A percentile compares a stretch with the other conserved stretches of the same genome.
These are phyloP conservation scores for Tolmerus cingulatus DNA, from an alignment of 2,888 invertebrate species.

Conservation along the genomic window DNA sequence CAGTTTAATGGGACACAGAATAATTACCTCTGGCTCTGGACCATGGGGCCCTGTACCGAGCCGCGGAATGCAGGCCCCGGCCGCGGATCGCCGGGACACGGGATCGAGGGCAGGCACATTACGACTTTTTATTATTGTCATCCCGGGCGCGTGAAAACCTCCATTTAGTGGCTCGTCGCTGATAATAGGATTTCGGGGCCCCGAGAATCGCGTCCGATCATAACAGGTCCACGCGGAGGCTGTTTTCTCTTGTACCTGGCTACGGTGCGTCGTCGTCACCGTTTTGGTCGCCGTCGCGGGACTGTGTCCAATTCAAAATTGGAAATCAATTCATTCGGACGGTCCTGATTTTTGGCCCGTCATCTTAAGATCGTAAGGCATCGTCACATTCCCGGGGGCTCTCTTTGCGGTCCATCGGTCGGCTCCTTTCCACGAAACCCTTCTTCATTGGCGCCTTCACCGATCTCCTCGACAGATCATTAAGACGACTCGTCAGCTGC, in stretches of 20 bases:
- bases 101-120: background rate
- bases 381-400: slow-evolving; percentile 17
- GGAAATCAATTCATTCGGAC: slow-evolving; percentile 36
- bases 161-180: slow-evolving; percentile 8
- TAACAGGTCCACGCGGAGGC: background rate
- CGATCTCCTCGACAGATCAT: slow-evolving; percentile 24
- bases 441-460: slow-evolving; percentile 39
- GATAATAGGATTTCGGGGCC: slow-evolving; percentile 28
- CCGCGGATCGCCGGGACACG: background rate
- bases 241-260: background rate
- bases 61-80: background rate
- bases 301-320: slow-evolving; percentile 39
- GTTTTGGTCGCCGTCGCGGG: background rate
- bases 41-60: background rate
- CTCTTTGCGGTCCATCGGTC: background rate
- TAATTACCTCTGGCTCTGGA: slow-evolving; percentile 15
- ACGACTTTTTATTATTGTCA: slow-evolving; percentile 38
- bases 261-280: background rate
- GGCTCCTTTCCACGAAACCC: background rate
- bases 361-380: background rate
- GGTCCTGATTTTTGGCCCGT: background rate
- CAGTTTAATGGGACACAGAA: slow-evolving; percentile 39
- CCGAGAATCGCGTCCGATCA: slow-evolving; percentile 2
- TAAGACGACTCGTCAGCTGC: slow-evolving; percentile 35
- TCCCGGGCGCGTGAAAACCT: slow-evolving; percentile 29